Evolutionary conservation across 1,140 invertebrate genomes (phyloP).

Genomic region (Andricus grossulariae): DNA sequence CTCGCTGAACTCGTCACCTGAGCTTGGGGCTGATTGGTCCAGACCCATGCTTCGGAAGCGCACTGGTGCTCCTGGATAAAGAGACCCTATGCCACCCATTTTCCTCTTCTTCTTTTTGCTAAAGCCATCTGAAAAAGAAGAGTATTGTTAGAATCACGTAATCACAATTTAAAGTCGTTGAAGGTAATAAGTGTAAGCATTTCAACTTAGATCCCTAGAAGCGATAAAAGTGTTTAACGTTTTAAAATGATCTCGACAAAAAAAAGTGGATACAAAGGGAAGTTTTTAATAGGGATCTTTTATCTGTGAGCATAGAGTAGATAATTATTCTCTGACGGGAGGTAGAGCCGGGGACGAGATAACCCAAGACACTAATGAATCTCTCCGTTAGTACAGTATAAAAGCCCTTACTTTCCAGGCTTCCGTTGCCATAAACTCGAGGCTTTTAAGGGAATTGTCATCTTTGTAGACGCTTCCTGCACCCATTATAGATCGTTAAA

Average conservation of each 20-base stretch:
- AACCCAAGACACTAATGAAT: conserved; percentile 71
- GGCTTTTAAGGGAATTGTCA: conserved; percentile 22
- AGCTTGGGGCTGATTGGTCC: conserved; percentile 54
- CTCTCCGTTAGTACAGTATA: conserved; percentile 55
- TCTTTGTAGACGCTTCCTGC: conserved; percentile 1
- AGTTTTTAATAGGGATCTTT: conserved; percentile 66
- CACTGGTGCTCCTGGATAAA: conserved; percentile 79
- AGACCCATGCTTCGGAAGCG: conserved; percentile 80
- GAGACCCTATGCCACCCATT: conserved; percentile 75
- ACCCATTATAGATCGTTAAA: conserved; percentile 35
- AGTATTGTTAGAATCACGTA: neutral
- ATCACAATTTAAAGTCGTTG: neutral
- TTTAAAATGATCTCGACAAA: conserved; percentile 19
- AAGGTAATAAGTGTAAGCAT: neutral
- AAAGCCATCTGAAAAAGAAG: conserved; percentile 75
- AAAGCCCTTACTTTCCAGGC: conserved; percentile 45
- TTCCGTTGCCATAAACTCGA: conserved; percentile 48
- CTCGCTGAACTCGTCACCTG: conserved; percentile 67
- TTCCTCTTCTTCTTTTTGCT: conserved; percentile 82
- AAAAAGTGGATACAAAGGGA: conserved; percentile 40
- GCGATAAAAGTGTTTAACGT: neutral
- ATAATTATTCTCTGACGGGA: conserved; percentile 69
- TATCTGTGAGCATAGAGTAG: conserved; percentile 66
- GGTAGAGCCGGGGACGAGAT: conserved; percentile 59
- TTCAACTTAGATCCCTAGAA: neutral